Base-by-base conservation (phyloP, 2,888 invertebrate species). In the Andrena minutula region DNA sequence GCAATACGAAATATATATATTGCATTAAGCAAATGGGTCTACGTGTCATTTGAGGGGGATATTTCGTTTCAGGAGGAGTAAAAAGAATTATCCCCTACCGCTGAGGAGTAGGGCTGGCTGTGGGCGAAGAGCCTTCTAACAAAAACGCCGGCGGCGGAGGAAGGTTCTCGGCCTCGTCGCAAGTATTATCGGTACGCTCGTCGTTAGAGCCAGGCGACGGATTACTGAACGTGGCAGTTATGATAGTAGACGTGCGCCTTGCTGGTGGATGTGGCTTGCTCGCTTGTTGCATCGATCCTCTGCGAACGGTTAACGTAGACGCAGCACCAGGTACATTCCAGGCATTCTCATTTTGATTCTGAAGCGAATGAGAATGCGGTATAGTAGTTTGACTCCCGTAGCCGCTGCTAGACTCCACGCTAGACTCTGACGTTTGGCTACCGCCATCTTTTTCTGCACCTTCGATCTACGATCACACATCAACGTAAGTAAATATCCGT, bases 111-210 rank as follows among this genome's bases (percentile, higher is more conserved):
- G 93, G 92, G 28, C 92, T 91, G 70, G 89, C 90, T 72, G 87
- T 91, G 2, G 94, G 93, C 2, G 94, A 94, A 68, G 93, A 92
- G 63, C 94, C 92, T 86, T 97, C 97, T 74, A 97, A 93, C n/a
- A 97, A 94, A 92, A 97, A 97, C 0, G 97, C 97, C 0, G 97
- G 97, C 20, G 97, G 97, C 0, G 97, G 97, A 6, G 97, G 97
- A 79, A 97, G 94, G 90, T 96, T 95, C 86, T 95, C 96, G 91
- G 90, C 92, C 91, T 95, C 95, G 88, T 85, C 92, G 23, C 89
- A 89, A 81, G 81, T 83, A 70, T 77, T 86, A 64, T 88, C 89
- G 41, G 73, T 78, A 7, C 78, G 78, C 47, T 90, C 92, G 26
- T 91, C 91, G 20, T 79, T 86, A n/a, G 85, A 74, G 12, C 77